phyloP scores from a whole-genome alignment of 2,113 vertebrate species.

The Probosciger aterrimus region DNA sequence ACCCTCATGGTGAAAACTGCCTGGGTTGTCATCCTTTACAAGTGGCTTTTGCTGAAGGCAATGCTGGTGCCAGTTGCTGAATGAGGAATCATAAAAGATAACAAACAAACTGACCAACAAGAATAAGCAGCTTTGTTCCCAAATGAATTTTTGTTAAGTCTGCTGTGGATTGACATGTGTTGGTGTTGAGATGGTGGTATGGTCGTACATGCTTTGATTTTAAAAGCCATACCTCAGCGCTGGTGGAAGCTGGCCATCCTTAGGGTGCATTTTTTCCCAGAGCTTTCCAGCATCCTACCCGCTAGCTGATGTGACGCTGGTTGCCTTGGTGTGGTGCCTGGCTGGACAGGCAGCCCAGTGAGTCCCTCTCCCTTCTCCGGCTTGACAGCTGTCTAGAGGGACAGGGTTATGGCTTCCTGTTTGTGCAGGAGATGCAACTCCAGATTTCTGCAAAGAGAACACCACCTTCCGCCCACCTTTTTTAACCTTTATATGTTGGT shows the following conservation, averaged over 20 bases:
- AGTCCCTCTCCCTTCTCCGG: neutral
- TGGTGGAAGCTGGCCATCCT: neutral
- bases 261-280: neutral
- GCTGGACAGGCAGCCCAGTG: neutral
- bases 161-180: fast-evolving
- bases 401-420: neutral
- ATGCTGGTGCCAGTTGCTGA: neutral
- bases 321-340: fast-evolving
- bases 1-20: neutral
- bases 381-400: neutral
- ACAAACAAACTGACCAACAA: neutral
- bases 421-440: neutral
- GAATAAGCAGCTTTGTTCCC: neutral
- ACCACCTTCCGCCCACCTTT: neutral
- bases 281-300: neutral
- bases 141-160: neutral
- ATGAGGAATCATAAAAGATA: neutral
- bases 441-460: neutral
- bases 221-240: neutral
- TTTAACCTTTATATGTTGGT: neutral
- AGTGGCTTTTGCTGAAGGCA: neutral
- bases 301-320: neutral
- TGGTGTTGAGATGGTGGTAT: neutral
- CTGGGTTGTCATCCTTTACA: neutral
- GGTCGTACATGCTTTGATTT: neutral